Conservation (phyloP, 2,888 invertebrate species). For the Melipona beecheii region DNA sequence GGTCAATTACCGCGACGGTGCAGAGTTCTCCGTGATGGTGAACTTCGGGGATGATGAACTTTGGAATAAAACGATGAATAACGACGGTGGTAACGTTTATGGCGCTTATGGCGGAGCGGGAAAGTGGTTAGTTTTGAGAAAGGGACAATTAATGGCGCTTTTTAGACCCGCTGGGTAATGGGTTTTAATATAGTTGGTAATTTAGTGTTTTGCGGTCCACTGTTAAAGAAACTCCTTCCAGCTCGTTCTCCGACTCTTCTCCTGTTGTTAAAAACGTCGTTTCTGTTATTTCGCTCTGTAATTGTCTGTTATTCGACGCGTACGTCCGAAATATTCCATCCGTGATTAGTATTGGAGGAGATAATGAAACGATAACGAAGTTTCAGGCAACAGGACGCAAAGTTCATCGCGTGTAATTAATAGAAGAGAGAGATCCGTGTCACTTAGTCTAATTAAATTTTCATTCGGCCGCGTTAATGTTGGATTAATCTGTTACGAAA, state of each 20-base stretch:
- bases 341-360: neutral
- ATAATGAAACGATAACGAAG: neutral
- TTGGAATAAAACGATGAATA: slow-evolving; percentile 1
- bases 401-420: neutral
- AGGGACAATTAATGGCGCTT: neutral
- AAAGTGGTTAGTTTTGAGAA: slow-evolving; percentile 6
- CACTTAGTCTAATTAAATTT: slow-evolving; percentile 10
- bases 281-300: neutral
- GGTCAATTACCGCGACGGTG: neutral
- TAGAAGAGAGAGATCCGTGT: neutral
- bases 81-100: neutral
- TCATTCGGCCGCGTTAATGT: neutral
- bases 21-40: neutral
- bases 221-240: neutral
- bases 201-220: neutral
- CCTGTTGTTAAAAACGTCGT: too few species aligned
- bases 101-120: neutral
- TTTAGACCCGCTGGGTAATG: neutral
- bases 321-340: neutral
- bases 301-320: neutral
- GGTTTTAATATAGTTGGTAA: neutral
- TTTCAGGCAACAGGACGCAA: neutral
- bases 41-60: neutral
- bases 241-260: neutral
- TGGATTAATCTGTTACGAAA: slow-evolving; percentile 4